Conservation (phyloP, 2,797 vertebrate genomes). For the Poecilia wingei region DNA sequence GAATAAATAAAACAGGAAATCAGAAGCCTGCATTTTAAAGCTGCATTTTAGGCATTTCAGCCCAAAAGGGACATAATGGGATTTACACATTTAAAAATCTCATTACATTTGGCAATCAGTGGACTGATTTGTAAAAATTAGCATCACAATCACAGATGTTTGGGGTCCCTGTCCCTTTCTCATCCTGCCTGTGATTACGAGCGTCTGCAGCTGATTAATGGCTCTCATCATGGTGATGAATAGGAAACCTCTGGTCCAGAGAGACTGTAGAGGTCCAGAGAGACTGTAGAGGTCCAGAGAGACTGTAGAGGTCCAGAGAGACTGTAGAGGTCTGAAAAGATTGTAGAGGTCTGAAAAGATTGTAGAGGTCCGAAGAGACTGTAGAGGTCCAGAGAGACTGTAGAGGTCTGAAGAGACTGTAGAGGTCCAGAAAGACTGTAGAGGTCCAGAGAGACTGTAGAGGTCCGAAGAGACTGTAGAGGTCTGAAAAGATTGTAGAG, state of each 20-base stretch:
- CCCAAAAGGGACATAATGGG: neutral
- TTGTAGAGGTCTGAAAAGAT: no score
- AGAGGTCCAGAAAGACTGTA: no score
- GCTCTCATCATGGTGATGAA: constrained; percentile 65
- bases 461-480: no score
- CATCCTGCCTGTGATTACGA: constrained; percentile 62
- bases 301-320: no score
- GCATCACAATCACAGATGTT: constrained; percentile 20
- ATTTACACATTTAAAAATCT: constrained; percentile 10
- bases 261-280: neutral
- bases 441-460: no score
- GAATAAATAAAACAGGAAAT: neutral
- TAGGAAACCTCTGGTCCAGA: constrained; percentile 37
- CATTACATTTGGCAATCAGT: constrained; percentile 27
- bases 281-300: no score
- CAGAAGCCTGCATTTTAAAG: constrained; percentile 2
- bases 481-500: no score
- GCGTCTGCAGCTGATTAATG: constrained; percentile 26
- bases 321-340: no score
- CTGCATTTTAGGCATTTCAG: neutral
- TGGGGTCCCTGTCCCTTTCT: constrained; percentile 18
- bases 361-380: no score
- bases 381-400: no score
- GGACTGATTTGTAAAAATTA: constrained; percentile 34
- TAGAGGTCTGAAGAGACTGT: no score